A percentile compares a stretch with the other conserved stretches of the same genome.
Evolutionary conservation across 1,140 invertebrate species (phyloP).

Genomic region (Drosophila elegans): DNA sequence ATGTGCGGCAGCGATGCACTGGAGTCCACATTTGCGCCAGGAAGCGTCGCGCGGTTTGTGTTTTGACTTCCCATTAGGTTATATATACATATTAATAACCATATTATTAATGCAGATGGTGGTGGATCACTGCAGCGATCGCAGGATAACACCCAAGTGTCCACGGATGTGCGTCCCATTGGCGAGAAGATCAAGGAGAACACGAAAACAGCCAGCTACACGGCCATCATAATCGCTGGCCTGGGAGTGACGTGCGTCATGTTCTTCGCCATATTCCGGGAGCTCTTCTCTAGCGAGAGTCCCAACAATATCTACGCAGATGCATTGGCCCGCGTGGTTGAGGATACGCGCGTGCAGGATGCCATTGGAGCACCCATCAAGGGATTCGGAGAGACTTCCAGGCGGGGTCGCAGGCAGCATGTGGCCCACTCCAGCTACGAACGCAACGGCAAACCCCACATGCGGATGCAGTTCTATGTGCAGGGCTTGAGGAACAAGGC

Average conservation of each 20-base stretch:
- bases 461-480: conserved; percentile 96
- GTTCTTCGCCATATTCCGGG: conserved; percentile 92
- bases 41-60: conserved; percentile 47
- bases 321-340: conserved; percentile 89
- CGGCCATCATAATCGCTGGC: conserved; percentile 92
- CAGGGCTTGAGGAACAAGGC: conserved; percentile 92
- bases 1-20: conserved; percentile 53
- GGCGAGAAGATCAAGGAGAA: conserved; percentile 93
- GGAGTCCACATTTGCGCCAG: conserved; percentile 23
- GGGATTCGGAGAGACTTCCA: conserved; percentile 93
- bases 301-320: conserved; percentile 93
- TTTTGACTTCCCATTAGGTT: background rate
- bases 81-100: background rate
- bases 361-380: conserved; percentile 94
- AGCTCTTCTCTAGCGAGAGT: conserved; percentile 94
- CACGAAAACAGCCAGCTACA: conserved; percentile 93
- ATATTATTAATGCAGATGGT: conserved; percentile 1
- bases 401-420: conserved; percentile 90
- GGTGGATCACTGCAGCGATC: conserved; percentile 55
- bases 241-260: conserved; percentile 91
- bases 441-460: conserved; percentile 90
- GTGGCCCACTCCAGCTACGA: conserved; percentile 91
- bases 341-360: conserved; percentile 90
- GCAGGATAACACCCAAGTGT: conserved; percentile 68
- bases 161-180: conserved; percentile 88